Conservation (phyloP, 2,113 vertebrate genomes). For the Crotalus tigris region DNA sequence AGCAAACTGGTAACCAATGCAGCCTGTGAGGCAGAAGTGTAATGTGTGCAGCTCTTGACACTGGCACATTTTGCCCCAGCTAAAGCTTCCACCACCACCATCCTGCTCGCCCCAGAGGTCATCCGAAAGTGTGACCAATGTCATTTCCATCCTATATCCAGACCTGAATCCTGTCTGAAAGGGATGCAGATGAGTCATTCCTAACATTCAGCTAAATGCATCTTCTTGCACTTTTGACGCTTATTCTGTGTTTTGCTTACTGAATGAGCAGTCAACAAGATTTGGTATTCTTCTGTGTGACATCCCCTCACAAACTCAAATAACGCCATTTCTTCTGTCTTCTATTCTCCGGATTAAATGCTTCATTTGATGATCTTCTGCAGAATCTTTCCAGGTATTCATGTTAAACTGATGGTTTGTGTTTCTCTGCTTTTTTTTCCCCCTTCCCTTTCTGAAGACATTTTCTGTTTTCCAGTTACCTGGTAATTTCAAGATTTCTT, state of each 20-base stretch:
- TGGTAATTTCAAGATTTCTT: not conserved
- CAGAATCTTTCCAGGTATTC: not conserved
- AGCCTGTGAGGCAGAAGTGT: not conserved
- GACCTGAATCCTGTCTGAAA: not conserved
- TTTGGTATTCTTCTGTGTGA: not conserved
- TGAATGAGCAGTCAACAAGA: not conserved
- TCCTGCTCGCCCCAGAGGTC: not conserved
- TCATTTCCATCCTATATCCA: not conserved
- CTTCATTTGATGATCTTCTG: not conserved
- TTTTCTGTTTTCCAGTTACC: not conserved
- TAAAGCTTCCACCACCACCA: too few relatives aligned
- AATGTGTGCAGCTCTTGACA: not conserved
- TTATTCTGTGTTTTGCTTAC: not conserved
- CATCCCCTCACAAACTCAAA: not conserved
- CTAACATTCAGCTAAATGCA: not conserved
- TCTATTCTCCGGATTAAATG: not conserved
- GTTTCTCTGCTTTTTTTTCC: not conserved
- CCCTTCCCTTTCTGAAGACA: not conserved
- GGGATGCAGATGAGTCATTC: not conserved
- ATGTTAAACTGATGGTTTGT: not conserved
- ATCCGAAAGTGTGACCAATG: not conserved
- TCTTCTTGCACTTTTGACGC: not conserved
- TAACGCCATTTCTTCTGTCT: not conserved
- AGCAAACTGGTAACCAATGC: not conserved
- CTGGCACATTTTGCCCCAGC: not conserved